Percentiles rank a stretch among this genome's conserved stretches.
Evolutionary conservation across 2,113 vertebrate genomes (phyloP).

Genomic region (Sisor rabdophorus): DNA sequence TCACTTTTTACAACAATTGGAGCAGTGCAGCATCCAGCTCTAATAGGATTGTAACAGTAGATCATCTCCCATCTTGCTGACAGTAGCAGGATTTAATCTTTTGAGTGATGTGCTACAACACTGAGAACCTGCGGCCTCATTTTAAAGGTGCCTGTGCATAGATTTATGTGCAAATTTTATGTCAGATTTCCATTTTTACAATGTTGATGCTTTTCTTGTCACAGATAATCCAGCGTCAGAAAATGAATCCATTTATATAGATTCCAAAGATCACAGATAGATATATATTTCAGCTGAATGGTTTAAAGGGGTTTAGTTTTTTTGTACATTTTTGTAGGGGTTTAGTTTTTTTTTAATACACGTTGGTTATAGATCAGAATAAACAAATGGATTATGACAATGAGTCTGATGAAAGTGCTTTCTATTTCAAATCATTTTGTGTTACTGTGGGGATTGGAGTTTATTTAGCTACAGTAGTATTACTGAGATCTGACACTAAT

Average conservation of each 20-base stretch:
- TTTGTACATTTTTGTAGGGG: too few species aligned
- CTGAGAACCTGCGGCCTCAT: neutral
- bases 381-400: too few species aligned
- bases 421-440: too few species aligned
- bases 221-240: neutral
- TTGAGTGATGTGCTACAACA: neutral
- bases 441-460: too few species aligned
- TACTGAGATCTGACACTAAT: too few species aligned
- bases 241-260: neutral
- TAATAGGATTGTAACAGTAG: slow-evolving; percentile 34
- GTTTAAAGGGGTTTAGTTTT: too few species aligned
- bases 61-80: slow-evolving; percentile 28
- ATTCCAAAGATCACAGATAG: neutral
- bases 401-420: too few species aligned
- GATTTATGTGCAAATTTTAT: neutral
- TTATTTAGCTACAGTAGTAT: too few species aligned
- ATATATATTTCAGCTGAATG: too few species aligned
- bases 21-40: slow-evolving; percentile 12
- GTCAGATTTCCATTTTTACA: neutral
- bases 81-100: slow-evolving; percentile 27
- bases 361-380: too few species aligned
- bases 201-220: neutral
- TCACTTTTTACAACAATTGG: neutral
- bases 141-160: neutral
- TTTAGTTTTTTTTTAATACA: too few species aligned